Evolutionary conservation across 2,888 invertebrate species (phyloP).

Genomic region (Peribatodes rhomboidaria): DNA sequence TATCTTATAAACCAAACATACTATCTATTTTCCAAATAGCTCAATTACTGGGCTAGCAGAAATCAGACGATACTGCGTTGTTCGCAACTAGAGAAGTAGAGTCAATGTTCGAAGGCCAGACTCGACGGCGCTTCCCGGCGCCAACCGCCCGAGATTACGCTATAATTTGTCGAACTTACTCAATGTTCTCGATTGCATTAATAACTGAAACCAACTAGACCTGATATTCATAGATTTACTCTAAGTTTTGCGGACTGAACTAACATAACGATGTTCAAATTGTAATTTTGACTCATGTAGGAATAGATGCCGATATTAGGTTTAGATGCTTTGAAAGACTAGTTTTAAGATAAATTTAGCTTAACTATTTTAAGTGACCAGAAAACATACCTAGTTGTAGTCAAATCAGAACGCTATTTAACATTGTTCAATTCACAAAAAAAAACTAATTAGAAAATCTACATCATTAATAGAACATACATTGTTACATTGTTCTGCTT

Average conservation of each 20-base stretch:
- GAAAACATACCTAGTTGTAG: too few species aligned
- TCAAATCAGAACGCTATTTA: too few species aligned
- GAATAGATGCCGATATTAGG: neutral
- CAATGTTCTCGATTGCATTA: slow-evolving; percentile 68
- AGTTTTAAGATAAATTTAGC: too few species aligned
- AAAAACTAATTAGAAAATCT: too few species aligned
- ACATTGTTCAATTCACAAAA: too few species aligned
- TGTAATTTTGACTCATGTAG: neutral
- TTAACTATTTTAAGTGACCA: too few species aligned
- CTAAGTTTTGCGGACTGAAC: slow-evolving; percentile 1
- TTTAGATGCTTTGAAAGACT: neutral
- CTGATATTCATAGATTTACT: slow-evolving; percentile 16
- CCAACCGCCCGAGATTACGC: slow-evolving; percentile 66
- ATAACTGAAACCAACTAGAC: slow-evolving; percentile 41
- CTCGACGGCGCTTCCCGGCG: slow-evolving; percentile 69
- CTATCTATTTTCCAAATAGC: slow-evolving; percentile 2
- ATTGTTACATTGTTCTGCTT: too few species aligned
- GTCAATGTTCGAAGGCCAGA: slow-evolving; percentile 75
- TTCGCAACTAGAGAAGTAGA: slow-evolving; percentile 62
- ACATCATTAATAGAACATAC: too few species aligned
- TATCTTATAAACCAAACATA: neutral
- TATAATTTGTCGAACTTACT: slow-evolving; percentile 71
- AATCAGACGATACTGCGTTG: slow-evolving; percentile 45
- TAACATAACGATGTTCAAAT: neutral
- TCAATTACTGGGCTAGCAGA: slow-evolving; percentile 39